phyloP scores from a whole-genome alignment of 1,140 invertebrate species.

The Drosophila kohkoa region DNA sequence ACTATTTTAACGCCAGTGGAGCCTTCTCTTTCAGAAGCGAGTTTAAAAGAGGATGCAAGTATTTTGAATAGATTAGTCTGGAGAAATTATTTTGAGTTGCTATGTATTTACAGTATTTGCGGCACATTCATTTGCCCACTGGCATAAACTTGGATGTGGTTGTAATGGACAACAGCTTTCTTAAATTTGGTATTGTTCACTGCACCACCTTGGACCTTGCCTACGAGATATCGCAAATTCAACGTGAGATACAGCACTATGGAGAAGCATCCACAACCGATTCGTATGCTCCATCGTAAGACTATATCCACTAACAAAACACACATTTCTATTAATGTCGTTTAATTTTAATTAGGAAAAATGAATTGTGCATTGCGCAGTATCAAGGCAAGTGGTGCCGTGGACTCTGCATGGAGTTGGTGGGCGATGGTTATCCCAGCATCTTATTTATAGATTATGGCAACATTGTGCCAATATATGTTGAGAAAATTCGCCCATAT shows the following conservation, averaged over 20 bases:
- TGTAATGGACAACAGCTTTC: slow-evolving; percentile 71
- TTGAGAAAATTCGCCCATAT: slow-evolving; percentile 69
- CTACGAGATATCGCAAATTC: slow-evolving; percentile 64
- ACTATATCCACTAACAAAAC: neutral
- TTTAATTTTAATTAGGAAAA: slow-evolving; percentile 33
- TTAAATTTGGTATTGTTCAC: slow-evolving; percentile 64
- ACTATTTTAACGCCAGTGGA: slow-evolving; percentile 51
- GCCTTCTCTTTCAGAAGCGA: slow-evolving; percentile 32
- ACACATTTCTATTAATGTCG: neutral
- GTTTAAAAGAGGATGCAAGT: slow-evolving; percentile 52
- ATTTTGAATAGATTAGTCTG: neutral
- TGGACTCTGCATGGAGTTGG: slow-evolving; percentile 68
- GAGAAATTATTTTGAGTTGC: neutral
- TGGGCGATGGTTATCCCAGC: slow-evolving; percentile 78
- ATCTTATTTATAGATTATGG: slow-evolving; percentile 81
- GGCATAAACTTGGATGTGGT: slow-evolving; percentile 63
- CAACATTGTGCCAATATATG: slow-evolving; percentile 58
- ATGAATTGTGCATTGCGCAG: slow-evolving; percentile 69
- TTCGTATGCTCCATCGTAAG: slow-evolving; percentile 63
- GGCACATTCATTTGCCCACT: slow-evolving; percentile 44
- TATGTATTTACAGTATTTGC: slow-evolving; percentile 54
- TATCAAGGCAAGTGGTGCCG: slow-evolving; percentile 77
- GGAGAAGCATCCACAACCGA: slow-evolving; percentile 45
- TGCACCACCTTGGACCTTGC: slow-evolving; percentile 59
- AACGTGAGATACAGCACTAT: slow-evolving; percentile 67